phyloP scores from a whole-genome alignment of 2,797 vertebrate species.

The Paramormyrops hopkinsi region DNA sequence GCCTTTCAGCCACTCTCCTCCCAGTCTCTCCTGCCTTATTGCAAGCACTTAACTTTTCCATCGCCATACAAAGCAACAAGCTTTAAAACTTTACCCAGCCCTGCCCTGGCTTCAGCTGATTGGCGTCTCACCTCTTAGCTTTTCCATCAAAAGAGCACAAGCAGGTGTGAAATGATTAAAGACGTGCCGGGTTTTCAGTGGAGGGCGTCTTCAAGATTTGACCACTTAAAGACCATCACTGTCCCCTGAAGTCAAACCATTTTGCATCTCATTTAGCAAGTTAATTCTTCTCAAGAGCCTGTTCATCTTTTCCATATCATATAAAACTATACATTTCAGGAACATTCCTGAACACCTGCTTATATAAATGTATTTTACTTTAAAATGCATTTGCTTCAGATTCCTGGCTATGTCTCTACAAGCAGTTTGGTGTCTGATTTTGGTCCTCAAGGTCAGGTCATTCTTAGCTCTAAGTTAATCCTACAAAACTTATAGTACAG shows the following conservation, averaged over 20 bases:
- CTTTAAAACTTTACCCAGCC: slow-evolving; percentile 10
- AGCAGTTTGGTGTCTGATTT: not conserved
- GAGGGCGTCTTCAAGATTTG: not conserved
- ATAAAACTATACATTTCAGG: not conserved
- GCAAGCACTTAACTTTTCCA: slow-evolving; percentile 27
- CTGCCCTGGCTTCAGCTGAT: slow-evolving; percentile 11
- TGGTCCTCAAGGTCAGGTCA: not conserved
- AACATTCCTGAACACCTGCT: not conserved
- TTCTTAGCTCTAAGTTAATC: not conserved
- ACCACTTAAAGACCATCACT: slow-evolving; percentile 9
- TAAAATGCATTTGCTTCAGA: not conserved
- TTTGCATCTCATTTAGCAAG: not conserved
- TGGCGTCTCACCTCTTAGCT: slow-evolving; percentile 19
- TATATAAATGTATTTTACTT: not conserved
- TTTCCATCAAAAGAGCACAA: slow-evolving; percentile 16
- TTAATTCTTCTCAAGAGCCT: not conserved
- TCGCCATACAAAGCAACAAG: slow-evolving; percentile 19
- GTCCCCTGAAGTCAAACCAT: not conserved
- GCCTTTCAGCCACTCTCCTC: slow-evolving; percentile 20
- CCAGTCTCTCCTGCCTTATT: slow-evolving; percentile 17
- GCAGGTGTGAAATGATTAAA: slow-evolving; percentile 24
- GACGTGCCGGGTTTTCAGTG: not conserved
- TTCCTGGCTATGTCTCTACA: not conserved
- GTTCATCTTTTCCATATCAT: not conserved
- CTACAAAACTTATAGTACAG: not conserved